phyloP scores from a whole-genome alignment of 2,113 vertebrate species.

The Pelecanus crispus region DNA sequence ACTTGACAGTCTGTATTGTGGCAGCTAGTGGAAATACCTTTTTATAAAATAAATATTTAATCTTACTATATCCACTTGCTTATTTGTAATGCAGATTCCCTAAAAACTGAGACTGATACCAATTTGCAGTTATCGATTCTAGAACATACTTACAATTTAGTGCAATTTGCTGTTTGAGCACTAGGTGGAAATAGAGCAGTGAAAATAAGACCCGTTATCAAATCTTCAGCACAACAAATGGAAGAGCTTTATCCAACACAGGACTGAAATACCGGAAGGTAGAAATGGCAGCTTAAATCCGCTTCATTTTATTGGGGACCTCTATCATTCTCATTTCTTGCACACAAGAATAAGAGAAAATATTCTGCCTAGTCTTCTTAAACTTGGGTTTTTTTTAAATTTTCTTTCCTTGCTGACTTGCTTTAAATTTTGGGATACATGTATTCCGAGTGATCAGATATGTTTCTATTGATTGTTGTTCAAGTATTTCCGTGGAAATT shows the following conservation, averaged over 20 bases:
- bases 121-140: neutral
- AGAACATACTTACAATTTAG: neutral
- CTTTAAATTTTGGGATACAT: neutral
- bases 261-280: neutral
- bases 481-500: neutral
- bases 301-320: neutral
- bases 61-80: neutral
- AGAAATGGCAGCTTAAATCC: neutral
- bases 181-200: slow-evolving; percentile 64
- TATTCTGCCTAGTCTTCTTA: neutral
- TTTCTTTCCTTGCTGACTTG: neutral
- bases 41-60: neutral
- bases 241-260: neutral
- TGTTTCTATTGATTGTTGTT: neutral
- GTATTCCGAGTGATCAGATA: neutral
- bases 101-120: accelerated
- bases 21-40: neutral
- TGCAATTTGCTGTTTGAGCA: neutral
- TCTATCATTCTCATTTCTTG: neutral
- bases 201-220: neutral
- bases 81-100: neutral
- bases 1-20: neutral
- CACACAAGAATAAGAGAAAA: neutral
- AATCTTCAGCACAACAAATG: neutral
- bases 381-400: neutral